phyloP scores from a whole-genome alignment of 1,140 invertebrate species.

The Plectus sambesii region DNA sequence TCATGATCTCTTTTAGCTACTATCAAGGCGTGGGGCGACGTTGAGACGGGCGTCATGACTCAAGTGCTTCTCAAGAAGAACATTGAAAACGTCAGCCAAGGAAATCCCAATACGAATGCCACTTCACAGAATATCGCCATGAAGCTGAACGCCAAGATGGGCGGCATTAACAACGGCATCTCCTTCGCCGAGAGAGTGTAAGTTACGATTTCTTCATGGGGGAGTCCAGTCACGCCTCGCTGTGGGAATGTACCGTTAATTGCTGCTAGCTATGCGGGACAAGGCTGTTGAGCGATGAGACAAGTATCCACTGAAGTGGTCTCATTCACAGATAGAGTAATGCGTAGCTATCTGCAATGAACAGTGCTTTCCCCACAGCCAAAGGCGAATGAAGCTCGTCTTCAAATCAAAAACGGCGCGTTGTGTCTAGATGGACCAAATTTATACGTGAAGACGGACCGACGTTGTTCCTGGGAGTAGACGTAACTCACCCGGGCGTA shows the following conservation, averaged over 20 bases:
- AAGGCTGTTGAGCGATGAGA: conserved; percentile 7
- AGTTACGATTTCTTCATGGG: conserved; percentile 15
- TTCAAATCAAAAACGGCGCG: too few relatives aligned
- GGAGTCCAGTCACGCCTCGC: conserved; percentile 17
- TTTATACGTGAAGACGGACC: conserved; percentile 31
- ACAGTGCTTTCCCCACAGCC: conserved; percentile 12
- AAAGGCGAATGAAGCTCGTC: conserved; percentile 16
- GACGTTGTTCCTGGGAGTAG: conserved; percentile 66
- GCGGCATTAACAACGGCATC: conserved; percentile 65
- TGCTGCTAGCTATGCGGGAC: too few relatives aligned
- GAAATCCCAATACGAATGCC: conserved; percentile 46
- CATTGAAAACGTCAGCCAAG: conserved; percentile 42
- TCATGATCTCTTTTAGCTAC: conserved; percentile 35
- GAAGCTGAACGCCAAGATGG: conserved; percentile 73
- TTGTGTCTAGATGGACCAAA: too few relatives aligned
- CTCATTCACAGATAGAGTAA: conserved; percentile 1
- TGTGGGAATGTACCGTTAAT: conserved; percentile 5
- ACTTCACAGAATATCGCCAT: conserved; percentile 63
- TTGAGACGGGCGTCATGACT: conserved; percentile 62
- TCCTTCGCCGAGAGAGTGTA: conserved; percentile 21
- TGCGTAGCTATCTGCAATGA: not conserved
- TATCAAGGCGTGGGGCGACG: conserved; percentile 64
- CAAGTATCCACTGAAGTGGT: not conserved
- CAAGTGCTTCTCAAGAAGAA: conserved; percentile 63
- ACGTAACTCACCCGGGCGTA: conserved; percentile 48